These are phyloP conservation scores for Tenthredo notha DNA, from an alignment of 2,888 invertebrate species.

Conservation along the genomic window DNA sequence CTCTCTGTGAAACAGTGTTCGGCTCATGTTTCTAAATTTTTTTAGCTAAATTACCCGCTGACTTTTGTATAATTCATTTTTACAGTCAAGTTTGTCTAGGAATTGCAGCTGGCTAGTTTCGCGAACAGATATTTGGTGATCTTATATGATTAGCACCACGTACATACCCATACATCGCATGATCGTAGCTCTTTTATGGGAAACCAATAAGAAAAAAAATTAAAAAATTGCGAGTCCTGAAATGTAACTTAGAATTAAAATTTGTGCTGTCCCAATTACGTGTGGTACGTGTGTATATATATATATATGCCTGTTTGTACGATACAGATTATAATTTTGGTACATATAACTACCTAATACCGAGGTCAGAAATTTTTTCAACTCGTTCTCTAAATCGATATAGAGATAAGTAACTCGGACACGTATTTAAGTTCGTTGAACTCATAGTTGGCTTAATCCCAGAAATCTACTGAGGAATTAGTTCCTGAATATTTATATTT, in stretches of 20 bases:
- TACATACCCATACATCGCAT: neutral
- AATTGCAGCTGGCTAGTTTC: neutral
- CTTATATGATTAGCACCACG: neutral
- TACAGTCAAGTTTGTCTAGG: neutral
- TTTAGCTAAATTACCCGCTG: neutral
- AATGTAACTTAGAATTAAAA: neutral
- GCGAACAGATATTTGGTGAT: neutral
- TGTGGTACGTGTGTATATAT: neutral
- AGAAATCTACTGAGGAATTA: neutral
- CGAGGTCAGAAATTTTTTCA: slow-evolving; percentile 4
- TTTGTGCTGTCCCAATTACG: neutral
- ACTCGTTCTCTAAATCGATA: neutral
- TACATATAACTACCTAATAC: neutral
- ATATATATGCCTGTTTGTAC: neutral
- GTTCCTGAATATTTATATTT: neutral
- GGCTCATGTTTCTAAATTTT: neutral
- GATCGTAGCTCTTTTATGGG: neutral
- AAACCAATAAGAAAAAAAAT: neutral
- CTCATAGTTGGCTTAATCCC: slow-evolving; percentile 21
- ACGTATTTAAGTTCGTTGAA: slow-evolving; percentile 23
- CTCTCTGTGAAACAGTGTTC: neutral
- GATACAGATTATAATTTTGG: neutral
- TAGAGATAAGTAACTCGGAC: neutral
- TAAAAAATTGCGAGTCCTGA: neutral
- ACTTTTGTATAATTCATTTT: neutral